Percentiles rank a stretch among this genome's conserved stretches.
Conservation (phyloP, 2,888 invertebrate species). For the Campoplex capitator region DNA sequence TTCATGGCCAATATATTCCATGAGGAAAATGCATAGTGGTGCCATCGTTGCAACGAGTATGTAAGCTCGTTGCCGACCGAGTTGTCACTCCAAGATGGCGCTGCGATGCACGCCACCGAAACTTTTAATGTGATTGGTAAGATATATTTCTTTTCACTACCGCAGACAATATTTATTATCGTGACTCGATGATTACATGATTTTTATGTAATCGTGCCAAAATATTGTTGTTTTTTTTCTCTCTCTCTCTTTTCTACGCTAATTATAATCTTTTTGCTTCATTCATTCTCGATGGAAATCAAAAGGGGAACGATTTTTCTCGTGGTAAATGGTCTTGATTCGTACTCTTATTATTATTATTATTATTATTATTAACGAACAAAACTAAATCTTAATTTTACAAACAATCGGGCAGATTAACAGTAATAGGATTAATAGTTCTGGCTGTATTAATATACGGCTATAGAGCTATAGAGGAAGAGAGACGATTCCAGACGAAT, state of each 20-base stretch:
- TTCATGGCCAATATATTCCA: background rate
- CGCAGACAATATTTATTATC: background rate
- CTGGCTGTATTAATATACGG: conserved; percentile 4
- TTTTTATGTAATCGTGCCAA: background rate
- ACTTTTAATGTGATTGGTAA: background rate
- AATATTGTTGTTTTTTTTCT: background rate
- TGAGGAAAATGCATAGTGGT: conserved; percentile 49
- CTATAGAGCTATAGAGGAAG: conserved; percentile 66
- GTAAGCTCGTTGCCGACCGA: conserved; percentile 48
- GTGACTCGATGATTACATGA: background rate
- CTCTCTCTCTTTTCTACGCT: background rate
- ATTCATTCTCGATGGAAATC: background rate
- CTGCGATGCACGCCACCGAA: conserved; percentile 35
- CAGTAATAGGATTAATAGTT: conserved; percentile 15
- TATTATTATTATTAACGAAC: too few relatives aligned
- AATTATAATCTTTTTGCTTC: background rate
- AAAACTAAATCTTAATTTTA: background rate
- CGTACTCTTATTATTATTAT: background rate
- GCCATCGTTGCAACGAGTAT: conserved; percentile 56
- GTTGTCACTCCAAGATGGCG: conserved; percentile 59
- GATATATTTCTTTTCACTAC: background rate
- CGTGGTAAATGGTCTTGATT: background rate
- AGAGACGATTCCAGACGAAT: conserved; percentile 75
- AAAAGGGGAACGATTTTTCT: background rate
- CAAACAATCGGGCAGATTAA: background rate